Percentiles rank a stretch among this genome's conserved stretches.
Conservation (phyloP, 2,888 invertebrate genomes). For the Augochlorella aurata region DNA sequence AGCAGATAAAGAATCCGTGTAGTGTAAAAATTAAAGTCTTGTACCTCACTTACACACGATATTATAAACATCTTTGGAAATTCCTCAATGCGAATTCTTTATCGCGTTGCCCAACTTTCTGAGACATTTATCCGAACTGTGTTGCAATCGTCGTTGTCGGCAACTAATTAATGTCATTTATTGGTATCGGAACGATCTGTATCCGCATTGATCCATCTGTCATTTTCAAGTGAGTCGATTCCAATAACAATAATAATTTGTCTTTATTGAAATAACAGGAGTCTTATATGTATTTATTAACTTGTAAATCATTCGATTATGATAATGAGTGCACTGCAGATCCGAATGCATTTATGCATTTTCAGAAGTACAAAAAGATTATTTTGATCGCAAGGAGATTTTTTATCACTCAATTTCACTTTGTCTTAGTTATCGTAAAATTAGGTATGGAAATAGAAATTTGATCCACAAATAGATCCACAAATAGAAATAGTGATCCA, state of each 20-base stretch:
- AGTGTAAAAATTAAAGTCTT: constrained; percentile 11
- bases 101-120: not conserved
- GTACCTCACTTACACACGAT: constrained; percentile 30
- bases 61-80: constrained; percentile 7
- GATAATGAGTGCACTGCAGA: not conserved
- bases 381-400: no score
- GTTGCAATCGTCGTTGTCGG: not conserved
- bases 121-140: not conserved
- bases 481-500: no score
- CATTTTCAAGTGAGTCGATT: not conserved
- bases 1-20: constrained; percentile 23
- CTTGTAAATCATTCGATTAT: not conserved
- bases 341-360: no score
- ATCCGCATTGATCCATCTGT: not conserved
- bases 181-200: not conserved
- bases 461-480: no score
- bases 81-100: not conserved
- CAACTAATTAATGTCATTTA: not conserved
- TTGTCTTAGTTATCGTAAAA: no score
- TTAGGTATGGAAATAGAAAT: no score
- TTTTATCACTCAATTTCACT: no score
- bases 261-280: constrained; percentile 1
- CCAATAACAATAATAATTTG: not conserved
- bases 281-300: not conserved
- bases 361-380: no score